Conservation (phyloP, 2,797 vertebrate genomes). For the Xyrichtys novacula region DNA sequence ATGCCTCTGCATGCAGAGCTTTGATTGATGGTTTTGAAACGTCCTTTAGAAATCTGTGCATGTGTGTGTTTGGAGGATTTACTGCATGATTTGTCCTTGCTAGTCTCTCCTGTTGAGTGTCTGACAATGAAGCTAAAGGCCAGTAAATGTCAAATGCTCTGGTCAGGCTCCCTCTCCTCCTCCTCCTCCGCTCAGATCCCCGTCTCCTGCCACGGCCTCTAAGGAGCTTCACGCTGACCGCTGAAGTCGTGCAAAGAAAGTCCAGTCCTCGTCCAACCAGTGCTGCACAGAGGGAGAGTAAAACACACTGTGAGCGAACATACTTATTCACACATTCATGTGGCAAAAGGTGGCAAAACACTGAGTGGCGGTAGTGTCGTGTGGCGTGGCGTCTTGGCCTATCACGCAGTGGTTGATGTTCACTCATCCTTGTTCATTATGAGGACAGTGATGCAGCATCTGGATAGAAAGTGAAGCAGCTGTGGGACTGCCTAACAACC, state of each 20-base stretch:
- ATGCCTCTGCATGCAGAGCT: slow-evolving; percentile 14
- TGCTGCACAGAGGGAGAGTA: slow-evolving; percentile 7
- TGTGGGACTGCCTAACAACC: too few relatives aligned
- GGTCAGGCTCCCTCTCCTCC: slow-evolving; percentile 35
- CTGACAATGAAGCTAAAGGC: slow-evolving; percentile 75
- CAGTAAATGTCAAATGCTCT: slow-evolving; percentile 78
- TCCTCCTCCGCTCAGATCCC: slow-evolving; percentile 30
- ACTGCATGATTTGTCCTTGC: slow-evolving; percentile 46
- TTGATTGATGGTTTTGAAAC: not conserved
- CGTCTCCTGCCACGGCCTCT: slow-evolving; percentile 31
- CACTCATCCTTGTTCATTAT: not conserved
- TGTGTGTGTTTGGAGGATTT: slow-evolving; percentile 15
- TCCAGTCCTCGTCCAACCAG: slow-evolving; percentile 1
- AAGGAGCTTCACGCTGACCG: slow-evolving; percentile 33
- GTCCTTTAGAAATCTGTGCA: slow-evolving; percentile 20
- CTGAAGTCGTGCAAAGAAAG: slow-evolving; percentile 17
- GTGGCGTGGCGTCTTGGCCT: too few relatives aligned
- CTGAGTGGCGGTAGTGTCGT: not conserved
- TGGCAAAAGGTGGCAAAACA: not conserved
- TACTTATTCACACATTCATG: slow-evolving; percentile 11
- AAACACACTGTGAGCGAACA: slow-evolving; percentile 22
- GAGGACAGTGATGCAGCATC: not conserved
- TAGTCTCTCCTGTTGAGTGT: slow-evolving; percentile 53
- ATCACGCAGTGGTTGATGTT: not conserved
- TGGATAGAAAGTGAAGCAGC: not conserved